Evolutionary conservation across 2,888 invertebrate genomes (phyloP).

Genomic region (Chirona hameri): DNA sequence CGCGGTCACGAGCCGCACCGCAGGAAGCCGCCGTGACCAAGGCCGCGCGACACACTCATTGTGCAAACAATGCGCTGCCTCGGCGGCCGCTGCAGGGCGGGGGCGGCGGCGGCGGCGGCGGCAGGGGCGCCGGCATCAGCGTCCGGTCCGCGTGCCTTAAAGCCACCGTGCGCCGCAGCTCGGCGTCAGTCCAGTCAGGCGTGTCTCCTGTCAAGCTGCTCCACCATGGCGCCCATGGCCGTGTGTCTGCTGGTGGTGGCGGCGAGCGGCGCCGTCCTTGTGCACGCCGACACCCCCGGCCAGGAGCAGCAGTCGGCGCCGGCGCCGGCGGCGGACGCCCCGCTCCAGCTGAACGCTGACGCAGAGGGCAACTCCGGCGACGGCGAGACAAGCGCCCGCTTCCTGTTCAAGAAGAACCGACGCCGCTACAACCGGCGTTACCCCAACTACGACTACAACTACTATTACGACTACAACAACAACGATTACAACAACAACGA

Average conservation of each 20-base stretch:
- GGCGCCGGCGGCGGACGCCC: neutral
- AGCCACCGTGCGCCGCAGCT: neutral
- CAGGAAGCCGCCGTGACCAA: neutral
- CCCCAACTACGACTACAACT: neutral
- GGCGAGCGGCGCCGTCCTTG: neutral
- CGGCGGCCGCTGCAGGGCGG: neutral
- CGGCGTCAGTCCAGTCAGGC: too few relatives aligned
- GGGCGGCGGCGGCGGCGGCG: neutral
- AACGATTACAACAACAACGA: neutral
- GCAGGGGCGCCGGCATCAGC: neutral
- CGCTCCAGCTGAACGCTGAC: neutral
- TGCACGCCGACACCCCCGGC: neutral
- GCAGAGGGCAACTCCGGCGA: neutral
- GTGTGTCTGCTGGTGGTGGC: neutral
- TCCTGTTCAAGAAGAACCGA: neutral
- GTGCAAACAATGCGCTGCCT: neutral
- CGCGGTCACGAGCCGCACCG: neutral
- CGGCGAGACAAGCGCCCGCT: conserved; percentile 1
- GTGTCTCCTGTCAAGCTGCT: too few relatives aligned
- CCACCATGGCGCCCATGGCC: too few relatives aligned
- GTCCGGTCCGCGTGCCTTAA: neutral
- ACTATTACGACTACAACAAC: too few relatives aligned
- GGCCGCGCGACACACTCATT: neutral
- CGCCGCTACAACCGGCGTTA: neutral
- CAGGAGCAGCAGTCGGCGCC: neutral